Evolutionary conservation across 2,113 vertebrate species (phyloP).

Genomic region (Turdus rufiventris): DNA sequence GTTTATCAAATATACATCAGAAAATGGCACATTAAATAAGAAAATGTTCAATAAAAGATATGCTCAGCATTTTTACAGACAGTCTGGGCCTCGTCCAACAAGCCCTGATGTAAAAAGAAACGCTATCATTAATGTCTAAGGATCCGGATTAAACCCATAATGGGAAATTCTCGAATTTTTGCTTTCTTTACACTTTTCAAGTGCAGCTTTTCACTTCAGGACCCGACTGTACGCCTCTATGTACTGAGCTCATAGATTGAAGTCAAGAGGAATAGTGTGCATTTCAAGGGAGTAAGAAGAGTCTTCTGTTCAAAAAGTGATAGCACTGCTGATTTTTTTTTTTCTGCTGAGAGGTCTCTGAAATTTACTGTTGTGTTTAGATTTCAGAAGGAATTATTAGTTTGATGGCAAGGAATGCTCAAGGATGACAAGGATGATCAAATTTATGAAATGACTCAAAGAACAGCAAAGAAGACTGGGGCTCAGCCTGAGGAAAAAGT

Average conservation of each 20-base stretch:
- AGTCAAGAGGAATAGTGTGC: background rate
- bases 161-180: background rate
- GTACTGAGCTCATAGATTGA: background rate
- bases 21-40: constrained; percentile 51
- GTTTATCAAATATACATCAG: constrained; percentile 46
- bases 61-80: constrained; percentile 32
- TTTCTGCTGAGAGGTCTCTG: background rate
- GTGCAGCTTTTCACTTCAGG: background rate
- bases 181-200: background rate
- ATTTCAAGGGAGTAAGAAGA: background rate
- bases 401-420: background rate
- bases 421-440: background rate
- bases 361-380: background rate
- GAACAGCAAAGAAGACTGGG: background rate
- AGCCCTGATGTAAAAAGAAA: background rate
- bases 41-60: constrained; percentile 28
- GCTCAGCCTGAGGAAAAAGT: background rate
- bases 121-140: background rate
- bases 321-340: background rate
- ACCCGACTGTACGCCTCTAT: background rate
- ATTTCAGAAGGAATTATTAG: background rate
- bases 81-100: background rate
- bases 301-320: background rate
- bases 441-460: background rate
- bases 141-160: background rate